A percentile compares a stretch with the other conserved stretches of the same genome.
phyloP scores from a whole-genome alignment of 2,888 invertebrate genomes.

The Eurois occulta region DNA sequence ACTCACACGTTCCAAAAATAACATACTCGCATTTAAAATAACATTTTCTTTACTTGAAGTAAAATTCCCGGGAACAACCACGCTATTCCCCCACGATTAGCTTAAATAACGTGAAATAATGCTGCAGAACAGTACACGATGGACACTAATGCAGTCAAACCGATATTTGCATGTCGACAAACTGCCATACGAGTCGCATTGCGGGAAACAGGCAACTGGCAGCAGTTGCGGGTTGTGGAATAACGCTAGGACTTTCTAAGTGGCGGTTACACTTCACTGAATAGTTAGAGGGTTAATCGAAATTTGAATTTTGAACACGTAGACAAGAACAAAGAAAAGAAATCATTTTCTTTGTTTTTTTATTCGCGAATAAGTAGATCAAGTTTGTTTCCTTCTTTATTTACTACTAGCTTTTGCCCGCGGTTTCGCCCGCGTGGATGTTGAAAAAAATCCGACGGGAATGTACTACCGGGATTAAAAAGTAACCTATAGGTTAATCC shows the following conservation, averaged over 20 bases:
- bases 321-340: neutral
- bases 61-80: conserved; percentile 16
- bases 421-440: no score
- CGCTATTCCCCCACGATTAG: conserved; percentile 11
- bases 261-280: neutral
- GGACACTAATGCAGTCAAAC: conserved; percentile 53
- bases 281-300: neutral
- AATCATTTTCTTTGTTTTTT: neutral
- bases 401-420: no score
- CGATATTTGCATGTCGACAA: conserved; percentile 65
- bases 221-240: conserved; percentile 30
- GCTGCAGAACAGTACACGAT: conserved; percentile 34
- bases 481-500: no score
- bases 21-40: neutral
- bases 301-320: neutral
- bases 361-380: neutral
- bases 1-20: neutral
- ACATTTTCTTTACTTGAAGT: neutral
- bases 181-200: conserved; percentile 62
- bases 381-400: neutral
- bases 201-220: conserved; percentile 44
- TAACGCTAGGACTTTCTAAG: conserved; percentile 26
- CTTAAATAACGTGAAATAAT: conserved; percentile 28
- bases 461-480: no score
- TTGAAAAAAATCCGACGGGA: no score